Conservation (phyloP, 2,797 vertebrate genomes). For the Chloroceryle amazona region DNA sequence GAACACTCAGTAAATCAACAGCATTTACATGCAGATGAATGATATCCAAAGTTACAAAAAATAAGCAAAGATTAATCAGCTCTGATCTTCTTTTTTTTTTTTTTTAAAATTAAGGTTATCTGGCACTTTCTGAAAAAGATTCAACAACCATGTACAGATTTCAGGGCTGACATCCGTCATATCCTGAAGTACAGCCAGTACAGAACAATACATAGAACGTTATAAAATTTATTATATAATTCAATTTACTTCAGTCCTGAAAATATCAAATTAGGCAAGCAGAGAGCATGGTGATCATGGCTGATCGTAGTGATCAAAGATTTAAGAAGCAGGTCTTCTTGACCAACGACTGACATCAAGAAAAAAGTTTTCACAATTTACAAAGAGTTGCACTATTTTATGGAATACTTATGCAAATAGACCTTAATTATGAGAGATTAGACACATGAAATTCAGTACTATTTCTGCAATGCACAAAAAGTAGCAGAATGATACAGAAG, state of each 20-base stretch:
- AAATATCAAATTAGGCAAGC: neutral
- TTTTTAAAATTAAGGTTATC: neutral
- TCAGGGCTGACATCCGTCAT: neutral
- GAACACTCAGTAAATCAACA: neutral
- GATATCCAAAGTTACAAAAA: neutral
- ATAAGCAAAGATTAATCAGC: neutral
- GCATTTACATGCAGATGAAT: neutral
- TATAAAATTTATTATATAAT: neutral
- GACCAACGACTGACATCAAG: neutral
- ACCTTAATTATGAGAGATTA: neutral
- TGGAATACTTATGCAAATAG: neutral
- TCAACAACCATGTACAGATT: neutral
- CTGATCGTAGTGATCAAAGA: neutral
- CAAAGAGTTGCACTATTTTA: neutral
- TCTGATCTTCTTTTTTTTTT: neutral
- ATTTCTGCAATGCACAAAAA: neutral
- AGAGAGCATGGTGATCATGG: neutral
- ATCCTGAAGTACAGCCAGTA: neutral
- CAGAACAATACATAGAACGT: neutral
- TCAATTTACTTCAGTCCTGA: constrained; percentile 17
- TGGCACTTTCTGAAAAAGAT: neutral
- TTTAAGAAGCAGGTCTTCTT: neutral
- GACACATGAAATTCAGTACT: neutral
- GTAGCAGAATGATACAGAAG: neutral
- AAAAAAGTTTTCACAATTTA: neutral